A percentile compares a stretch with the other conserved stretches of the same genome.
These are phyloP conservation scores for Pseudomyrmex flavicornis DNA, from an alignment of 1,140 invertebrate genomes.

Conservation along the genomic window DNA sequence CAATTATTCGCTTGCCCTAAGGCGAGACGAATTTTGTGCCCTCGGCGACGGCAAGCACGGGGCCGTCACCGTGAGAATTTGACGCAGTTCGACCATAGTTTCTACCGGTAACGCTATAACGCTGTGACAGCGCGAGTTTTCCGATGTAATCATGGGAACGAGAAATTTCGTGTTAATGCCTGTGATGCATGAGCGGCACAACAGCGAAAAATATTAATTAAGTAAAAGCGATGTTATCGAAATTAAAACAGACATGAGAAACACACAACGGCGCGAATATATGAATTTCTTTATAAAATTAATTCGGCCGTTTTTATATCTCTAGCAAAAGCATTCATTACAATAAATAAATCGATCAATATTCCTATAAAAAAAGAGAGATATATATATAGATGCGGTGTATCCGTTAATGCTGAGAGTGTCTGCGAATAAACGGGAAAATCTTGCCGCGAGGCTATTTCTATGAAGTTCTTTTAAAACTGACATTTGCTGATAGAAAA, in stretches of 20 bases:
- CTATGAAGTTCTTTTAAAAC: conserved; percentile 41
- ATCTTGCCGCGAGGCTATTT: conserved; percentile 46
- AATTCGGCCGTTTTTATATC: conserved; percentile 19
- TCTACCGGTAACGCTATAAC: conserved; percentile 41
- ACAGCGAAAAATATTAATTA: conserved; percentile 39
- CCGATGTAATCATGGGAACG: neutral
- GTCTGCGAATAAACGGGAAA: conserved; percentile 23
- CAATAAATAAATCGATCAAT: conserved; percentile 43
- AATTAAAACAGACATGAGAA: conserved; percentile 7
- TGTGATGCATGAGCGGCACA: neutral
- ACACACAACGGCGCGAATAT: neutral
- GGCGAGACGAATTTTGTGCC: conserved; percentile 58
- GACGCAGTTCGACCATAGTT: conserved; percentile 55
- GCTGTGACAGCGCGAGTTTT: conserved; percentile 21
- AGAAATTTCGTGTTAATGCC: neutral
- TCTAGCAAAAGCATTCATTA: conserved; percentile 17
- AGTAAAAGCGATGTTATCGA: conserved; percentile 14
- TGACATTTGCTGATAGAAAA: conserved; percentile 60
- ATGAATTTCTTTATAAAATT: conserved; percentile 25
- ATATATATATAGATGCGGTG: neutral
- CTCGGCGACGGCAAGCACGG: conserved; percentile 19
- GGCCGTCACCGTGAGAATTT: conserved; percentile 52
- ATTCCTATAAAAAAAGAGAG: neutral
- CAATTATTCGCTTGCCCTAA: conserved; percentile 58
- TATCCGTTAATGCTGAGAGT: conserved; percentile 44